Conservation (phyloP, 2,113 vertebrate genomes). For the Macaca nemestrina region DNA sequence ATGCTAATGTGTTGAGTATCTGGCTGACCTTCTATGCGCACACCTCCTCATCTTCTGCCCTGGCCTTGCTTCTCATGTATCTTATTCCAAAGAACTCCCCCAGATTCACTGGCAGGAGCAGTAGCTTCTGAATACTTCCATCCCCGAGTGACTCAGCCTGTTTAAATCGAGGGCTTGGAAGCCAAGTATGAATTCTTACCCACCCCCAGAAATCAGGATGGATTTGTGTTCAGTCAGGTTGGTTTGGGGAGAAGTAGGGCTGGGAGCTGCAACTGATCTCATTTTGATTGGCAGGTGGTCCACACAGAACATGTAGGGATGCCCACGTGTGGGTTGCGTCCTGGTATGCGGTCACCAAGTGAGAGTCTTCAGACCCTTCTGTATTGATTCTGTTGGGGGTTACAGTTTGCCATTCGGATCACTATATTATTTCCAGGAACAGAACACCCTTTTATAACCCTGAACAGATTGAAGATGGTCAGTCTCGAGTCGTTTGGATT, state of each 20-base stretch:
- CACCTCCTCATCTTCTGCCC: not conserved
- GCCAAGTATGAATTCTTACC: not conserved
- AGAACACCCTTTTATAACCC: not conserved
- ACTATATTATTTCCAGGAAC: rapidly evolving
- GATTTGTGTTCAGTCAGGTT: not conserved
- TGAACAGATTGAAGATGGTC: not conserved
- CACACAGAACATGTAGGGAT: rapidly evolving
- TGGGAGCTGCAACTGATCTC: rapidly evolving
- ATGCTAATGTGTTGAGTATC: not conserved
- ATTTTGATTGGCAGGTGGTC: not conserved
- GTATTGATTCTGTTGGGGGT: not conserved
- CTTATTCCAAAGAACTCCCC: not conserved
- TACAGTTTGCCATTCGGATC: not conserved
- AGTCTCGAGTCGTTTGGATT: not conserved
- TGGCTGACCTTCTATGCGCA: not conserved
- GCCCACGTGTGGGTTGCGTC: not conserved
- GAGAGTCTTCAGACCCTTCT: not conserved
- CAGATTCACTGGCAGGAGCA: not conserved
- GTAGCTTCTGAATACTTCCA: not conserved
- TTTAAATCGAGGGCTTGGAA: not conserved
- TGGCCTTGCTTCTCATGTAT: not conserved
- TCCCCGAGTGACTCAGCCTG: not conserved
- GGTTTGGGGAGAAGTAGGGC: not conserved
- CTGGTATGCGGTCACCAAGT: too few species aligned
- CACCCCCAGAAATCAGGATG: not conserved